Percentiles rank a stretch among this genome's conserved stretches.
phyloP scores from a whole-genome alignment of 2,888 invertebrate genomes.

The Cephus nigrinus region DNA sequence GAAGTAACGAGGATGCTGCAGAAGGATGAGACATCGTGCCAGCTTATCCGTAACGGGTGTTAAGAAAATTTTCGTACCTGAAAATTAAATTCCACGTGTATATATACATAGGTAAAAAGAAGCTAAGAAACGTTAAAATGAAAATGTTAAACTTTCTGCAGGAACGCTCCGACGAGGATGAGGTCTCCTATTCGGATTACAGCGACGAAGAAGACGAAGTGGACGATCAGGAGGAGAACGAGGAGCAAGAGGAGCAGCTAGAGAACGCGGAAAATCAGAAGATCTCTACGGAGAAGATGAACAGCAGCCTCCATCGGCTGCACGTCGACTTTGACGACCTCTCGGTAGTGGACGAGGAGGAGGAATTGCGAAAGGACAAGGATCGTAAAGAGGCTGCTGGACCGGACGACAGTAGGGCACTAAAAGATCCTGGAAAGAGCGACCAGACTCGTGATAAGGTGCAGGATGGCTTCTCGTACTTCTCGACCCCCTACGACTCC shows the following conservation, averaged over 20 bases:
- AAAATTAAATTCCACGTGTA: no score
- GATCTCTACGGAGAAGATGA: slow-evolving; percentile 67
- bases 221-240: slow-evolving; percentile 60
- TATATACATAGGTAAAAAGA: no score
- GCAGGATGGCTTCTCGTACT: slow-evolving; percentile 12
- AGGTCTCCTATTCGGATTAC: slow-evolving; percentile 26
- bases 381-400: slow-evolving; percentile 27
- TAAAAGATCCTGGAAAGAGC: not conserved
- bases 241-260: slow-evolving; percentile 44
- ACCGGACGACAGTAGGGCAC: slow-evolving; percentile 12
- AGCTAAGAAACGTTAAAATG: no score
- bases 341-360: slow-evolving; percentile 81
- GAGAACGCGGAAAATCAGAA: slow-evolving; percentile 65
- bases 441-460: not conserved
- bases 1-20: no score
- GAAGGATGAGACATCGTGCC: no score
- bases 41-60: no score
- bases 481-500: slow-evolving; percentile 25
- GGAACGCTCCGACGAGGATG: slow-evolving; percentile 33
- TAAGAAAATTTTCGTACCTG: no score
- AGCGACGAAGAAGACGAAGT: slow-evolving; percentile 42
- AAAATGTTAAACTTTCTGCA: not conserved
- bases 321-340: slow-evolving; percentile 75
- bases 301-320: slow-evolving; percentile 46
- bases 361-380: slow-evolving; percentile 55